Evolutionary conservation across 2,113 vertebrate genomes (phyloP).

Genomic region (Pica pica): DNA sequence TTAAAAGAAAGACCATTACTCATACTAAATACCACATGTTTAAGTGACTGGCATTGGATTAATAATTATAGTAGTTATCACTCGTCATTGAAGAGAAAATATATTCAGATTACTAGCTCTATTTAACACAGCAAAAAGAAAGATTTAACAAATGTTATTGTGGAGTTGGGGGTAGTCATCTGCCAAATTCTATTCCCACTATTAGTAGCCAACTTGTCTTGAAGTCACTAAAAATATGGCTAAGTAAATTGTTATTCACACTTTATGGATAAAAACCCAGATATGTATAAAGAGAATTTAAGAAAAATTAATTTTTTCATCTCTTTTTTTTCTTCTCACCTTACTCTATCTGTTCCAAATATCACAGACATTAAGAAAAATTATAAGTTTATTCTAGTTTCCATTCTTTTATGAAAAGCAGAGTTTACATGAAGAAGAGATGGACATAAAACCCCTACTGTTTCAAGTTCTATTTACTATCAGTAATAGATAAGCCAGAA

Average conservation of each 20-base stretch:
- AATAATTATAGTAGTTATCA: constrained; percentile 61
- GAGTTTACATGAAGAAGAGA: not conserved
- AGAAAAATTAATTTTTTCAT: not conserved
- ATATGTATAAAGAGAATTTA: not conserved
- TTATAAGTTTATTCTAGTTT: not conserved
- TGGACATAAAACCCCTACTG: not conserved
- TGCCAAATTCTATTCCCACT: not conserved
- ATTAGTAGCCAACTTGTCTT: not conserved
- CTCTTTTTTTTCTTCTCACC: not conserved
- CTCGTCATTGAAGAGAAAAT: constrained; percentile 28
- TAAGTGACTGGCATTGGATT: constrained; percentile 37
- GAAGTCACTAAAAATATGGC: not conserved
- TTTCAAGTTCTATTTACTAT: not conserved
- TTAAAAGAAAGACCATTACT: constrained; percentile 48
- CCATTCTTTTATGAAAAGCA: not conserved
- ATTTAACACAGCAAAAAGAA: not conserved
- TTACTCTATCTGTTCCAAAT: not conserved
- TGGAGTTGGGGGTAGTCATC: not conserved
- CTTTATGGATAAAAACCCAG: not conserved
- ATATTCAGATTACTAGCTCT: constrained; percentile 34
- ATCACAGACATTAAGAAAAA: not conserved
- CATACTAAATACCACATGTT: constrained; percentile 20
- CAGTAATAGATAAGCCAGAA: not conserved
- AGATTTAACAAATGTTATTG: constrained; percentile 1
- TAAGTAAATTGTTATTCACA: not conserved